phyloP scores from a whole-genome alignment of 2,113 vertebrate species.

The Misgurnus anguillicaudatus region DNA sequence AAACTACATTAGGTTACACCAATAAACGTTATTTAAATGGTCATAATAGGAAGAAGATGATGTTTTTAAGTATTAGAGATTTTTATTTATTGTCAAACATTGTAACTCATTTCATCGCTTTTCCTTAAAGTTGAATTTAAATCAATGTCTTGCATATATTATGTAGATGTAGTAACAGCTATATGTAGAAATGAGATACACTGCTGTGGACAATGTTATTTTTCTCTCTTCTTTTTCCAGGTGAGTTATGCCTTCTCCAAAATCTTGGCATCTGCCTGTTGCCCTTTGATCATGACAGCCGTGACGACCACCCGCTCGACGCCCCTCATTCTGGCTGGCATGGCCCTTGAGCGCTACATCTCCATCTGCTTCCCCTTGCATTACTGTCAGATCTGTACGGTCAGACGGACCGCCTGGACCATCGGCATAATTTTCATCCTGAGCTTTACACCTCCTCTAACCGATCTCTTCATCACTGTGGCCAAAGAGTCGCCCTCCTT shows the following conservation, averaged over 20 bases:
- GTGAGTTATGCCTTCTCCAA: conserved; percentile 75
- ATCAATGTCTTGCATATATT: too few species aligned
- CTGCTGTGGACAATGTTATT: not conserved
- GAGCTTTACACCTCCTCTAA: conserved; percentile 59
- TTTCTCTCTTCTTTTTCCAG: conserved; percentile 5
- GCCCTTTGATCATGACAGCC: conserved; percentile 70
- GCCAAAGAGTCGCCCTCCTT: conserved; percentile 59
- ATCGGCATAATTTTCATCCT: conserved; percentile 63
- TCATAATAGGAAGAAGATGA: too few species aligned
- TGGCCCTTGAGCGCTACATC: conserved; percentile 77
- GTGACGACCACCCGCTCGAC: conserved; percentile 75
- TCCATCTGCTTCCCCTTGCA: conserved; percentile 76
- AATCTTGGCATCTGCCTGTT: conserved; percentile 71
- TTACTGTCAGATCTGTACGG: conserved; percentile 71
- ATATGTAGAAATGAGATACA: too few species aligned
- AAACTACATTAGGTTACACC: too few species aligned
- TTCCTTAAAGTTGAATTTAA: too few species aligned
- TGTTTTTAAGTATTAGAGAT: too few species aligned
- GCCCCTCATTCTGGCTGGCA: conserved; percentile 76
- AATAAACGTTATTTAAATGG: too few species aligned
- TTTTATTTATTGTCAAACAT: too few species aligned
- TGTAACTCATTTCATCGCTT: too few species aligned
- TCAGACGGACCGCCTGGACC: conserved; percentile 67
- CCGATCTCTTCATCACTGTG: conserved; percentile 71
- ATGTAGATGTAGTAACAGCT: too few species aligned